Evolutionary conservation across 1,140 invertebrate genomes (phyloP).

Genomic region (Brachionus calyciflorus): DNA sequence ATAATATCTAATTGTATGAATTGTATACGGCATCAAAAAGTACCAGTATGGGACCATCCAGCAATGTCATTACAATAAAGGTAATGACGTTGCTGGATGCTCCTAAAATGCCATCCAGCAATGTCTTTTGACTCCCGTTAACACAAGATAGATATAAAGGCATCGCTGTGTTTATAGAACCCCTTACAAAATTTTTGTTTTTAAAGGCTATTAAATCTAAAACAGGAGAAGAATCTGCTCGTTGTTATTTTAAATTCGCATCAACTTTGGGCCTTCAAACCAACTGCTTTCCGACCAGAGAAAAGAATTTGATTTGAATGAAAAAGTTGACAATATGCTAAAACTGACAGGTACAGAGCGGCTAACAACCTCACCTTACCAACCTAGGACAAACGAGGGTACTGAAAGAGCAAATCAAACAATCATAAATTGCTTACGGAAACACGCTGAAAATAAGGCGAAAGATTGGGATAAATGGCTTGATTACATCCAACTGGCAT

Average conservation of each 20-base stretch:
- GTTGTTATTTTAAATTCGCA: neutral
- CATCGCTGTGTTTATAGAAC: neutral
- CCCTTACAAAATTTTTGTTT: neutral
- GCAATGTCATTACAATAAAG: constrained; percentile 4
- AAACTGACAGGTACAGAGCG: neutral
- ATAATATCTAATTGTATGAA: constrained; percentile 1
- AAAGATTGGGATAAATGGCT: neutral
- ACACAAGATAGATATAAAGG: constrained; percentile 13
- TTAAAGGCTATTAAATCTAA: constrained; percentile 3
- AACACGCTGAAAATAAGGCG: neutral
- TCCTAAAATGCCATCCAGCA: too few relatives aligned
- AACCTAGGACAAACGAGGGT: constrained; percentile 4
- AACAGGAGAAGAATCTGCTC: neutral
- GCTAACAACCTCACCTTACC: constrained; percentile 7
- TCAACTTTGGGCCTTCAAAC: constrained; percentile 20
- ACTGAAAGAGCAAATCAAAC: constrained; percentile 36
- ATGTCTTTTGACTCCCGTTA: neutral
- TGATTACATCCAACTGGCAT: neutral
- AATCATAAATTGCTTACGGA: neutral
- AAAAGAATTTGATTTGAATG: constrained; percentile 20
- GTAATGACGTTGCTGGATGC: too few relatives aligned
- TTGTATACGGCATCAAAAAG: constrained; percentile 24
- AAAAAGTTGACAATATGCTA: neutral
- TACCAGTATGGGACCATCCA: neutral
- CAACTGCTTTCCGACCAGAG: constrained; percentile 23